Base-by-base conservation (phyloP, 2,797 vertebrate genomes). In the Euphonia xanthogaster region DNA sequence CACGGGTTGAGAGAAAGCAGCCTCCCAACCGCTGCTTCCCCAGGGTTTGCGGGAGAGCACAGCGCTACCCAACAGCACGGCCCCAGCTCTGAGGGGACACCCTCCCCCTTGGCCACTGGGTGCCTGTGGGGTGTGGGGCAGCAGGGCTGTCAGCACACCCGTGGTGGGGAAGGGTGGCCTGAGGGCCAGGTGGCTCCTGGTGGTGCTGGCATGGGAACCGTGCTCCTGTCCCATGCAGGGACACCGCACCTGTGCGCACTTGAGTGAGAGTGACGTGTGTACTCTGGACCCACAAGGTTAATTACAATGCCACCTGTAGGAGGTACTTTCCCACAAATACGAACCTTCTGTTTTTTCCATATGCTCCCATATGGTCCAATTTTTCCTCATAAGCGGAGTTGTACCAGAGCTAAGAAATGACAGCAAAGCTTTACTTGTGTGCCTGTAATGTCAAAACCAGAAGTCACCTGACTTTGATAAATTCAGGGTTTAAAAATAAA, bases 61-160 rank as follows among this genome's bases (percentile, higher is more conserved):
- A 30, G 61, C 0, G 0, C 25, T 37, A 11, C 20, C 24, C 0
- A 0, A 33, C 28, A 87, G 60, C 62, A 61, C 0, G 0, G 21
- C 21, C 42, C 24, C 35, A 47, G 50, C 58, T 74, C 31, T 31
- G 31, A 54, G 42, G n/a, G 22, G 30, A 14, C 31, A 25, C 6
- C 12, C 4, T 71, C 37, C 31, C 10, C 31, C 58, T 31, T 1
- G 5, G n/a, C 12, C 4, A 2, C 24, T 3, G 6, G 24, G 10
- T 45, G 31, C 2, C 2, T 9, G 44, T 6, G 19, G 21, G 9
- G 27, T 3, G 1, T 14, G 8, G 7, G 8, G 20, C 12, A 62
- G 14, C 0, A 2, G 11, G 23, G 54, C 62, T 5, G 3, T 2
- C 14, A 5, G 33, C 0, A 4, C 17, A 35, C 54, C 42, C 4